phyloP scores from a whole-genome alignment of 2,888 invertebrate species.

The Andrena hattorfiana region DNA sequence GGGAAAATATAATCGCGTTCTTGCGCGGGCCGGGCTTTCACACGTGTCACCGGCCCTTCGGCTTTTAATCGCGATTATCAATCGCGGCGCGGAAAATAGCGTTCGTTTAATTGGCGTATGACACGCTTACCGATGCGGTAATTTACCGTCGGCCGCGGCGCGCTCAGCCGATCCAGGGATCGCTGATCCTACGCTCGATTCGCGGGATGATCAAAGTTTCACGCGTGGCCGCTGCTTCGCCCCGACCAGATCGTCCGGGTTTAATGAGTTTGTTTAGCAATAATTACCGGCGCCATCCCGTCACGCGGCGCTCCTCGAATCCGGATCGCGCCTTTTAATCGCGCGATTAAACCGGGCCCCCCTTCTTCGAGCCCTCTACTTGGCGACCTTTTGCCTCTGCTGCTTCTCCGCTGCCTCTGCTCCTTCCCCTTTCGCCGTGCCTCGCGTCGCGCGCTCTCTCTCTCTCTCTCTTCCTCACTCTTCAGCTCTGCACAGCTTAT shows the following conservation, averaged over 20 bases:
- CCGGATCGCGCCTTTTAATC: constrained; percentile 55
- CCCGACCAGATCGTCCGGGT: constrained; percentile 69
- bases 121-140: constrained; percentile 79
- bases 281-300: constrained; percentile 67
- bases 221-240: constrained; percentile 71
- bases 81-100: constrained; percentile 75
- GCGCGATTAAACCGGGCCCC: constrained; percentile 41
- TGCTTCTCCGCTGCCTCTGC: no score
- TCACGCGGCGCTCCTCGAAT: constrained; percentile 42
- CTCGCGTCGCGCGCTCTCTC: neutral
- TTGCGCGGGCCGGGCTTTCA: constrained; percentile 63
- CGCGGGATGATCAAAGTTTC: constrained; percentile 78
- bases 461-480: neutral
- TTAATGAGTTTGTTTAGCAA: constrained; percentile 76
- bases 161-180: constrained; percentile 69
- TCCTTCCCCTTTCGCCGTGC: no score
- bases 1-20: constrained; percentile 62
- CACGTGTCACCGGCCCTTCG: constrained; percentile 73
- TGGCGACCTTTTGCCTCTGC: neutral
- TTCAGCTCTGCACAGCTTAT: neutral
- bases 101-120: constrained; percentile 80
- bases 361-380: constrained; percentile 5
- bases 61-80: constrained; percentile 77
- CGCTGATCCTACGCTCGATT: constrained; percentile 73
- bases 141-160: constrained; percentile 76